Evolutionary conservation across 2,888 invertebrate genomes (phyloP).

Genomic region (Epinotia brunnichana): DNA sequence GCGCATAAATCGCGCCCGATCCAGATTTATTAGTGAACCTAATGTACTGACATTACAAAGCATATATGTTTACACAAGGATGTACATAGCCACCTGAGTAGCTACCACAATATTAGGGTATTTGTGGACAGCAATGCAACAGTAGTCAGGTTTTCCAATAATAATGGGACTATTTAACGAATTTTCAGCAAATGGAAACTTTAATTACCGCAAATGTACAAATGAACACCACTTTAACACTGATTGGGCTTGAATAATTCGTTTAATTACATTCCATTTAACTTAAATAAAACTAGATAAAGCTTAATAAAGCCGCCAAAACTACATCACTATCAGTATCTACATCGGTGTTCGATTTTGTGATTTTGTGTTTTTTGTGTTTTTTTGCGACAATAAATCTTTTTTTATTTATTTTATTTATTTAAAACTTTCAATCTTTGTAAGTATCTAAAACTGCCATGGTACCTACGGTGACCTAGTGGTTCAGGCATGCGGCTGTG

Average conservation of each 20-base stretch:
- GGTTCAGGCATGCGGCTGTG: too few relatives aligned
- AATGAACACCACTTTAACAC: slow-evolving; percentile 1
- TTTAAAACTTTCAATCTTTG: too few relatives aligned
- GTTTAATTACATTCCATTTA: neutral
- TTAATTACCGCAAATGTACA: slow-evolving; percentile 2
- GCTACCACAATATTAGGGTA: neutral
- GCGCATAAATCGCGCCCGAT: slow-evolving; percentile 3
- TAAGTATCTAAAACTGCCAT: too few relatives aligned
- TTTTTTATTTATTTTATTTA: too few relatives aligned
- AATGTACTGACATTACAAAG: slow-evolving; percentile 10
- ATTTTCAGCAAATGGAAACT: neutral
- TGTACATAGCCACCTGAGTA: neutral
- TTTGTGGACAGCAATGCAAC: too few relatives aligned
- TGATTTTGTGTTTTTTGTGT: too few relatives aligned
- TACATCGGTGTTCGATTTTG: too few relatives aligned
- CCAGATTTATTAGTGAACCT: slow-evolving; percentile 7
- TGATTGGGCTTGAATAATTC: slow-evolving; percentile 3
- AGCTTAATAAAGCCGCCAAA: too few relatives aligned
- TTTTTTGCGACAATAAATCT: too few relatives aligned
- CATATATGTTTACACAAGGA: neutral
- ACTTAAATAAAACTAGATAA: neutral
- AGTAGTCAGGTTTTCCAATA: neutral
- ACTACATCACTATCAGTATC: too few relatives aligned
- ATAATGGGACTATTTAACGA: slow-evolving; percentile 1
- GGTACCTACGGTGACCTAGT: too few relatives aligned